Percentiles rank a stretch among this genome's conserved stretches.
Conservation (phyloP, 1,140 invertebrate genomes). For the Neoseiulus cucumeris region DNA sequence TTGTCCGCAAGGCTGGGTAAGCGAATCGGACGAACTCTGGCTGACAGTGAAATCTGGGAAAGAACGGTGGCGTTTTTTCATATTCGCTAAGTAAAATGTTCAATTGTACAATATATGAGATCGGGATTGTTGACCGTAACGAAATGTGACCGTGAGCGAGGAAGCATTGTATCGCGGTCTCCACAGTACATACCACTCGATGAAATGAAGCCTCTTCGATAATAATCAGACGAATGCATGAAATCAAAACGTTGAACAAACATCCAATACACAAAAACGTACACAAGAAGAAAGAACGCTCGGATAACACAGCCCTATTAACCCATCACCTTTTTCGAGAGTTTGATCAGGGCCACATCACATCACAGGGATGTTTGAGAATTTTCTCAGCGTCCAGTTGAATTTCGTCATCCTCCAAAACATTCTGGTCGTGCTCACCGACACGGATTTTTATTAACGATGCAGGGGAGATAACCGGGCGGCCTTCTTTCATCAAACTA, state of each 20-base stretch:
- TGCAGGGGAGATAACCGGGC: background rate
- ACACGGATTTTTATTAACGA: background rate
- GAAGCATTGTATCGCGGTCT: too few species aligned
- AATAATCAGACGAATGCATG: too few species aligned
- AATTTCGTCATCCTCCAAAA: slow-evolving; percentile 10
- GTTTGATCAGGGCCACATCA: slow-evolving; percentile 13
- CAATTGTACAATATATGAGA: background rate
- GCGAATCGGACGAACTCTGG: background rate
- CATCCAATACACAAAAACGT: too few species aligned
- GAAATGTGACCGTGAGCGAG: too few species aligned
- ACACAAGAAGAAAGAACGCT: too few species aligned
- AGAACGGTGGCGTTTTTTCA: too few species aligned
- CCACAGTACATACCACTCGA: too few species aligned
- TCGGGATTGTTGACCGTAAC: background rate
- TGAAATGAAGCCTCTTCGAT: too few species aligned
- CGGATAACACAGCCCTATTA: background rate
- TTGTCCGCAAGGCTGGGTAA: background rate
- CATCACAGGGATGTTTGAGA: slow-evolving; percentile 1
- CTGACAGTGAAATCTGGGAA: background rate
- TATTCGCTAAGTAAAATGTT: too few species aligned
- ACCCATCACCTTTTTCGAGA: background rate
- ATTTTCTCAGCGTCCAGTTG: background rate
- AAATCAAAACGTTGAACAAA: too few species aligned
- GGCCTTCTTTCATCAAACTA: background rate
- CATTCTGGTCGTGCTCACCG: slow-evolving; percentile 11